Conservation (phyloP, 2,797 vertebrate species). For the Siniperca scherzeri region DNA sequence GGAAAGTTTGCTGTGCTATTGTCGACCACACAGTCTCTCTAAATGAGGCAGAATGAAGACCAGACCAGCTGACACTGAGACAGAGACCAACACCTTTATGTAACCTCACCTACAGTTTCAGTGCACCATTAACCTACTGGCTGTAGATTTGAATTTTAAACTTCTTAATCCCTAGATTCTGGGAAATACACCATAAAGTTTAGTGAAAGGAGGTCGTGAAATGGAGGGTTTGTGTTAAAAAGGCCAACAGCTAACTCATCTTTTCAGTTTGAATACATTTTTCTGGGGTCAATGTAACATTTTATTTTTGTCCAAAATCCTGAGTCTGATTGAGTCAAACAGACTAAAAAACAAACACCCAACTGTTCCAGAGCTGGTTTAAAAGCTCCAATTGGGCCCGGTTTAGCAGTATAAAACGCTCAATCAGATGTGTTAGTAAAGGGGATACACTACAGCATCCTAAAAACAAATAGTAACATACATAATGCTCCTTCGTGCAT, state of each 20-base stretch:
- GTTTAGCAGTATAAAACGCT: background rate
- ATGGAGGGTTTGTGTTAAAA: too few species aligned
- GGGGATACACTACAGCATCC: background rate
- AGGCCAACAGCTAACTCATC: too few species aligned
- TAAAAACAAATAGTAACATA: background rate
- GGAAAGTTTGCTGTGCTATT: conserved; percentile 67
- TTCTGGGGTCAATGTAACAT: background rate
- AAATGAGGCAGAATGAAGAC: background rate
- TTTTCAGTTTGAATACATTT: background rate
- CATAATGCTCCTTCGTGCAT: conserved; percentile 2
- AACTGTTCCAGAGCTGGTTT: background rate
- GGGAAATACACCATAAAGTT: background rate
- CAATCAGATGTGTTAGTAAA: background rate
- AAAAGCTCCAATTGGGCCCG: background rate
- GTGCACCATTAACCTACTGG: background rate
- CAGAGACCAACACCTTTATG: background rate
- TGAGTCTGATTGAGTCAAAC: background rate
- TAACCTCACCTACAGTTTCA: conserved; percentile 13
- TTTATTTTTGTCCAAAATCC: background rate
- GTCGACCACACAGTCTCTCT: conserved; percentile 58
- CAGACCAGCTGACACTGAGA: background rate
- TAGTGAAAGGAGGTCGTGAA: too few species aligned
- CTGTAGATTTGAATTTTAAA: background rate
- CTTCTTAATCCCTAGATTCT: background rate
- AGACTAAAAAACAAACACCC: background rate